Base-by-base conservation (phyloP, 2,888 invertebrate species). In the Spilosoma lubricipeda region DNA sequence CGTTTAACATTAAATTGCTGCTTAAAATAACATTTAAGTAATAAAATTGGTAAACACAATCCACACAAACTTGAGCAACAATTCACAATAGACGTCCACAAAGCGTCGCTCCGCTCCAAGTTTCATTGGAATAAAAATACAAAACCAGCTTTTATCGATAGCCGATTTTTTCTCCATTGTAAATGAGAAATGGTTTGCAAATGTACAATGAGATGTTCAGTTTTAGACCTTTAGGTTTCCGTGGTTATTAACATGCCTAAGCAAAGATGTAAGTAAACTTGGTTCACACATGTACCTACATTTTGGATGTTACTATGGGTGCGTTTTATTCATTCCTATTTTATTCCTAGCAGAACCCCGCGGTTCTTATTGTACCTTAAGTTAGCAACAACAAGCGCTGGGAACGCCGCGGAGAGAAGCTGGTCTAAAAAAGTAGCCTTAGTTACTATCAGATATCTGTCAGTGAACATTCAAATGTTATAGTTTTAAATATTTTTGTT, bases 141-240 rank as follows among this genome's bases (percentile, higher is more conserved):
- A 52, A 64, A 68, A 82, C 81, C 82, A 82, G 82, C 82, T 84
- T 85, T 85, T 80, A 73, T 78, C 77, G 71, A 83, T 80, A 77
- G 81, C 70, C 73, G 82, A 82, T 86, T 86, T 87, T 85, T 85
- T 78, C 83, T 85, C 82, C 81, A 86, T 86, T 86, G 86, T 86
- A 80, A 81, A 85, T 79, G 80, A 84, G 85, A 87, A 90, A 90
- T 87, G 88, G 88, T 86, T 88, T 88, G 86, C 82, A 84, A 88
- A 88, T 88, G 85, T 86, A 87, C 88, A 90, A 87, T 87, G 87
- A 85, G 86, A 85, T 83, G 84, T 83, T 85, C 83, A 83, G 82
- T 85, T 83, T 86, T 90, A 90, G 89, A 89, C 88, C 86, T 85
- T 81, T 80, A 79, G 80, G 79, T 85, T 87, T 87, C 86, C 86